phyloP scores from a whole-genome alignment of 2,113 vertebrate genomes.

The Zonotrichia leucophrys region DNA sequence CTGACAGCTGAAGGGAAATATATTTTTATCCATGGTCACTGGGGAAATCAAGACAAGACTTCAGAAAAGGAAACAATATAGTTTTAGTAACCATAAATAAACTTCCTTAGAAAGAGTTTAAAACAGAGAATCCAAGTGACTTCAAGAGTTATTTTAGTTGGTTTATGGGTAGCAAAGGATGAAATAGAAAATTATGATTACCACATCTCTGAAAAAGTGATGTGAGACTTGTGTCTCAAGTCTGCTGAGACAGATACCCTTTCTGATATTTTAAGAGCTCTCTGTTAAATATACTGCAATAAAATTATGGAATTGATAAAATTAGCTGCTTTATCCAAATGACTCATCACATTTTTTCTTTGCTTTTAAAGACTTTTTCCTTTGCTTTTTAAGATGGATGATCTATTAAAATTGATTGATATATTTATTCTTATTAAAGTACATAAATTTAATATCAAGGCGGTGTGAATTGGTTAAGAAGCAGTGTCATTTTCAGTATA shows the following conservation, averaged over 20 bases:
- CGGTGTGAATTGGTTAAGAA: not conserved
- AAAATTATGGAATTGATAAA: not conserved
- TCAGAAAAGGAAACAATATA: not conserved
- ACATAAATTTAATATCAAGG: not conserved
- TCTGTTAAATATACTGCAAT: not conserved
- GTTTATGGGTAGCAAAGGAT: not conserved
- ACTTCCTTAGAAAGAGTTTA: not conserved
- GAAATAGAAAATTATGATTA: not conserved
- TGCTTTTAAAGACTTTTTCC: not conserved
- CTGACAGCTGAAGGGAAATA: not conserved
- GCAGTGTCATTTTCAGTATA: not conserved
- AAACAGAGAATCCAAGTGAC: not conserved
- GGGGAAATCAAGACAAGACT: not conserved
- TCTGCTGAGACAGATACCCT: not conserved
- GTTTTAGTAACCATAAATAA: not conserved
- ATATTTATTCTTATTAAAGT: not conserved
- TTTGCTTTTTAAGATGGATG: not conserved
- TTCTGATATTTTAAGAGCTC: not conserved
- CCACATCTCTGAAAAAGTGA: not conserved
- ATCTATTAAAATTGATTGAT: not conserved
- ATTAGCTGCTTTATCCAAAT: not conserved
- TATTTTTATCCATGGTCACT: not conserved
- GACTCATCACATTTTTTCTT: not conserved
- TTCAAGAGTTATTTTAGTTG: not conserved
- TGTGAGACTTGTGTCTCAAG: not conserved